phyloP scores from a whole-genome alignment of 1,140 invertebrate genomes.

The Solenopsis invicta region DNA sequence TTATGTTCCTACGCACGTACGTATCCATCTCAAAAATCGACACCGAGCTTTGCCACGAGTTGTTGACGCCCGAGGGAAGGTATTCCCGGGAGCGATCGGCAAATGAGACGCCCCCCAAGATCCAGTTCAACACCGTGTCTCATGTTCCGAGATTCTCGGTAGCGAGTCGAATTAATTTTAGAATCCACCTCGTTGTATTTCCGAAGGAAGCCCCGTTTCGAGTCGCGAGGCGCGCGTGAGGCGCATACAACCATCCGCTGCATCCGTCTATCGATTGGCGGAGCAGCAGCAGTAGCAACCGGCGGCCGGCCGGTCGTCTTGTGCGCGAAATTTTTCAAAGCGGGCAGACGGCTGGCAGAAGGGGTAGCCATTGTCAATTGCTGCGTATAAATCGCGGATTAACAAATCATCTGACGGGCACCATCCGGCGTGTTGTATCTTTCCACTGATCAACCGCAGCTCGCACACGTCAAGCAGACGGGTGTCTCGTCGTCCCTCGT shows the following conservation, averaged over 20 bases:
- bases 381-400: slow-evolving; percentile 73
- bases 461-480: not conserved
- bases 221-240: slow-evolving; percentile 14
- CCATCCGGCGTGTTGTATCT: slow-evolving; percentile 21
- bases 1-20: not conserved
- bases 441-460: too few species aligned
- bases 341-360: slow-evolving; percentile 20
- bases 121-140: slow-evolving; percentile 2
- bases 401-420: slow-evolving; percentile 77
- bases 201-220: slow-evolving; percentile 31
- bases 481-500: not conserved
- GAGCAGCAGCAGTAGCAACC: not conserved
- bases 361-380: slow-evolving; percentile 58
- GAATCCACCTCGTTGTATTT: slow-evolving; percentile 37
- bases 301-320: slow-evolving; percentile 27
- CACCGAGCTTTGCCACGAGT: not conserved
- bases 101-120: not conserved
- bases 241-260: slow-evolving; percentile 2
- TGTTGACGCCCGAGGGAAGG: not conserved
- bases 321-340: slow-evolving; percentile 52
- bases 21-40: not conserved
- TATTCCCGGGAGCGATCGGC: not conserved
- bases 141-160: slow-evolving; percentile 47
- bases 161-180: slow-evolving; percentile 53
- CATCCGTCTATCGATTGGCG: slow-evolving; percentile 33